Evolutionary conservation across 2,797 vertebrate genomes (phyloP).

Genomic region (Oophaga sylvatica): DNA sequence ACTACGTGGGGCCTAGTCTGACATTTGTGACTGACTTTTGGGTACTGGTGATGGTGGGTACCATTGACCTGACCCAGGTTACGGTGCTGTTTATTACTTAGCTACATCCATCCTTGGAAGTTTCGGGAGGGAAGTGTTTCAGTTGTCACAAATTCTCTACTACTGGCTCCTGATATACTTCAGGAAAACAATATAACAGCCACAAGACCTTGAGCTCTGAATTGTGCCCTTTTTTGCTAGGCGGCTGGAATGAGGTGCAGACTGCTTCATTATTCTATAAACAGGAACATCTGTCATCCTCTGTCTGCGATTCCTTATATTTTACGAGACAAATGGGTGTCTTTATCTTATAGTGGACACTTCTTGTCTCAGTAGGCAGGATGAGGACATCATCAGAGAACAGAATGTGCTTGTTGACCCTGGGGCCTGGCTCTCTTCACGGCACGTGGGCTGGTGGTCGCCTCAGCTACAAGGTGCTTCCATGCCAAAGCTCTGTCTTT

Average conservation of each 20-base stretch:
- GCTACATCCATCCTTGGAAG: too few species aligned
- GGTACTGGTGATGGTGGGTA: too few species aligned
- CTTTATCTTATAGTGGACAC: background rate
- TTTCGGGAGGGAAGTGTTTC: background rate
- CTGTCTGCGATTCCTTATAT: background rate
- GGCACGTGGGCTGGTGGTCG: background rate
- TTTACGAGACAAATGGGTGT: background rate
- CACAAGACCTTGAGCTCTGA: background rate
- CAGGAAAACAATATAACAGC: background rate
- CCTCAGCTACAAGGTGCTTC: background rate
- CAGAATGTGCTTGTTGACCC: background rate
- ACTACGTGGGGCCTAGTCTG: too few species aligned
- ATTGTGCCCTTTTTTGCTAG: background rate
- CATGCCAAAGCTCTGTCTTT: constrained; percentile 4
- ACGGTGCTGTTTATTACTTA: too few species aligned
- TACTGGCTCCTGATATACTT: background rate
- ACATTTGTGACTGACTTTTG: too few species aligned
- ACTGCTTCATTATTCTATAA: background rate
- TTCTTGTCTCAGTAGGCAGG: background rate
- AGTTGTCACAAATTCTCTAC: background rate
- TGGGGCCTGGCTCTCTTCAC: background rate
- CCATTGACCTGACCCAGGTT: too few species aligned
- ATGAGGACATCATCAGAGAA: background rate
- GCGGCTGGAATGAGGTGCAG: background rate
- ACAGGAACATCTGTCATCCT: background rate